phyloP scores from a whole-genome alignment of 2,113 vertebrate species.

The Glareola pratincola region DNA sequence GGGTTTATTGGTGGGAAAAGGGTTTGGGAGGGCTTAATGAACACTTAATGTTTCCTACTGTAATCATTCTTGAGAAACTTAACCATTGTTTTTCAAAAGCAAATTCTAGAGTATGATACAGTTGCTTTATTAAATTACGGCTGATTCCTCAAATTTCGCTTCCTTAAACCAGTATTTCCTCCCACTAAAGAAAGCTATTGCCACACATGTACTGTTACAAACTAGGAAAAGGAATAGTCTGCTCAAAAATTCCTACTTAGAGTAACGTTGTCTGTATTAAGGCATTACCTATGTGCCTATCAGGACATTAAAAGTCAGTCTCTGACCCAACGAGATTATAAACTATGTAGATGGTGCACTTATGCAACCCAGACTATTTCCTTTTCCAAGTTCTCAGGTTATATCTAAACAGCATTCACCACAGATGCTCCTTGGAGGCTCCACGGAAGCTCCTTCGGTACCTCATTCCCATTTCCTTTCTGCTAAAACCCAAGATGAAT shows the following conservation, averaged over 20 bases:
- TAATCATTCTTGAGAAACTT: background rate
- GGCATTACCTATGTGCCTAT: background rate
- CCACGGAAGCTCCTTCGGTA: background rate
- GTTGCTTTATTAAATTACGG: background rate
- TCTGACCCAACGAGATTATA: background rate
- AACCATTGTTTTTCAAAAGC: background rate
- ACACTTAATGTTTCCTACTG: background rate
- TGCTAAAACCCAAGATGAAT: background rate
- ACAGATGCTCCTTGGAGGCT: background rate
- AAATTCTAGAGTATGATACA: background rate
- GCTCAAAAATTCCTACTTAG: background rate
- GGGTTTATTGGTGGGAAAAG: background rate
- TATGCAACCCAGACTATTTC: background rate
- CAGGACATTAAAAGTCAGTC: background rate
- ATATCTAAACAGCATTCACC: background rate
- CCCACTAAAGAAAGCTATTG: background rate
- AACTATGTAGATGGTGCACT: background rate
- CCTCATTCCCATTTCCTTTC: background rate
- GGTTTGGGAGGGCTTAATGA: background rate
- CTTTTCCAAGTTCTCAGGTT: background rate
- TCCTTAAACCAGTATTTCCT: background rate
- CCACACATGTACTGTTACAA: background rate
- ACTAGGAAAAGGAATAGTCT: background rate
- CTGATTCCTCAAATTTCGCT: background rate
- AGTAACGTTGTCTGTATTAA: rapidly evolving